Evolutionary conservation across 2,797 vertebrate genomes (phyloP), one percentile per base, ranked within the genome.

Genomic region (Nyctalus aviator): DNA sequence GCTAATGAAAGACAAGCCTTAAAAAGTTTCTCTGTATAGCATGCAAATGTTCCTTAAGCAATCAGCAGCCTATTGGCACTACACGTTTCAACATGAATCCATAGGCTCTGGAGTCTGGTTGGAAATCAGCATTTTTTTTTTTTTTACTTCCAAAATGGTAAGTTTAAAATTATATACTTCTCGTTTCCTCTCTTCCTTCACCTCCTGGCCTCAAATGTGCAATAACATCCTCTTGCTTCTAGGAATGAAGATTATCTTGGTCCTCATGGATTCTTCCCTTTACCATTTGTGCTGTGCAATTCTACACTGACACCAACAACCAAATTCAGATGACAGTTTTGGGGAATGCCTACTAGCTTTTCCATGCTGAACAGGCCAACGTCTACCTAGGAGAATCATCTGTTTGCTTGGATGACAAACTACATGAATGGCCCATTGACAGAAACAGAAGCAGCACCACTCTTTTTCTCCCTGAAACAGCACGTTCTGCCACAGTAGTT

Each of bases 1-100:
- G 30, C 55, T 94, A 81, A 72, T 53, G 84, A 92, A 81, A 93
- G 88, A 95, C 35, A 55, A 92, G 75, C 41, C 72, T 92, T 73
- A 86, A 77, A 77, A 64, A 50, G 48, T 35, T 79, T 88, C 69
- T 77, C 66, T 84, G 1, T 27, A 12, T 18, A 68, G 66, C n/a
- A 35, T 10, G 32, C 30, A 8, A 91, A 17, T 27, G 44, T 76
- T 95, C 78, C 71, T 53, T 79, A 78, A 79, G 75, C 93, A 77
- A 10, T 79, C 44, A 59, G 82, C 30, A 59, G 66, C 35, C 15
- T 11, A 25, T 1, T 41, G 71, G 71, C 71, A 77, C 2, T 64
- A 32, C 46, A 1, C 2, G 89, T 72, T 85, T 88, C 91, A 84
- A 81, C 95, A 77, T 5, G 66, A 95, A 88, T 27, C 64, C 15